Base-by-base conservation (phyloP, 2,888 invertebrate genomes). In the Caenorhabditis sp. region DNA sequence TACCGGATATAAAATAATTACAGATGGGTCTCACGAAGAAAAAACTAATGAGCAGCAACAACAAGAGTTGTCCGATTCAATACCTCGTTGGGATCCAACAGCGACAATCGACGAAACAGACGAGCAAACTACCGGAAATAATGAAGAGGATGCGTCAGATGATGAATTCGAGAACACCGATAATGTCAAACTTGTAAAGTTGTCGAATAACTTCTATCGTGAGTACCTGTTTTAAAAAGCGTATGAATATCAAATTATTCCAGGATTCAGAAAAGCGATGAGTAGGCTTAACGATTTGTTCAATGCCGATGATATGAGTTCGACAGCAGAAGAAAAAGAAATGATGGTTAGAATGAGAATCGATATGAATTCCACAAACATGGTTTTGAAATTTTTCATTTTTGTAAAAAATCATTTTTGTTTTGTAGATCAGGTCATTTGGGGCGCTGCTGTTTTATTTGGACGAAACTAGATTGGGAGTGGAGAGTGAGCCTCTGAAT, bases 391-490 rank as follows among this genome's bases (percentile, higher is more conserved):
- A 55, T 49, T 10, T 26, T 0, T 6, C 10, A 23, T 21, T 4
- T 59, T 14, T 19, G 10, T 3, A 6, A 66, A n/a, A n/a, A n/a
- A n/a, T n/a, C 1, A 6, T 60, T 23, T 43, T 23, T 19, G 12
- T 37, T 60, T 36, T n/a, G n/a, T 65, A 83, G 84, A 77, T 85
- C 27, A 77, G 83, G 17, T 71, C 85, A 0, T 66, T 86, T 27
- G 86, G 86, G 0, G 86, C 86, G 12, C 79, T 87, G 21, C 74
- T 87, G 21, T 55, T 70, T 6, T 83, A 82, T 67, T 62, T 87
- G 71, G 83, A 86, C 53, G 79, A 77, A 8, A 74, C 77, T 23
- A 76, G 84, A 10, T 69, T 82, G 10, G 87, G 86, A 6, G 82
- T 85, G 4, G 83, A 84, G 57, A 78, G 75, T 49, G 83, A 83